phyloP scores from a whole-genome alignment of 2,113 vertebrate species.

The Leptosomus discolor region DNA sequence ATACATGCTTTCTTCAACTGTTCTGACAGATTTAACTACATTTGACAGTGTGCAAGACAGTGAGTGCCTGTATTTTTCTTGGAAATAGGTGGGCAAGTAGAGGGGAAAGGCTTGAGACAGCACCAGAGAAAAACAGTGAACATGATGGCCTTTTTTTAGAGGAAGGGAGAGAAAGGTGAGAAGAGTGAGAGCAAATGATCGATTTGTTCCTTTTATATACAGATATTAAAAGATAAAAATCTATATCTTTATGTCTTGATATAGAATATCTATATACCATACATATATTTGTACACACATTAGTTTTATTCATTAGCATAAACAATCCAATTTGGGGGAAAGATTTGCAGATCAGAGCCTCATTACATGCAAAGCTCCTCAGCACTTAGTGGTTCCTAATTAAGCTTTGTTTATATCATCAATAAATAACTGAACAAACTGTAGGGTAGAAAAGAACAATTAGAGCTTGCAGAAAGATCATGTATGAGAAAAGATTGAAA shows the following conservation, averaged over 20 bases:
- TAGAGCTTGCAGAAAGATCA: not conserved
- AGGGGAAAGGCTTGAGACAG: not conserved
- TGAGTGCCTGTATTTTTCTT: not conserved
- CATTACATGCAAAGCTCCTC: not conserved
- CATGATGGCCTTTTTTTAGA: not conserved
- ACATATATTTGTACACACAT: not conserved
- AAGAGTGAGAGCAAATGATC: not conserved
- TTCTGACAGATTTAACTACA: not conserved
- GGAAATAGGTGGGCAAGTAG: not conserved
- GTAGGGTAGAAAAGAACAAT: not conserved
- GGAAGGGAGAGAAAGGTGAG: not conserved
- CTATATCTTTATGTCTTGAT: not conserved
- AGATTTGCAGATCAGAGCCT: not conserved
- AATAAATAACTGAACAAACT: not conserved
- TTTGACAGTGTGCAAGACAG: not conserved
- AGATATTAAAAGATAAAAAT: not conserved
- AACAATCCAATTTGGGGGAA: not conserved
- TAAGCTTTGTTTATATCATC: not conserved
- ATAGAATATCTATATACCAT: not conserved
- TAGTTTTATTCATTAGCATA: not conserved
- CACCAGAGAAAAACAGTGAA: not conserved
- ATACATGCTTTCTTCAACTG: not conserved
- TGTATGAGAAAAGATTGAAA: not conserved
- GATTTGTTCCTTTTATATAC: not conserved
- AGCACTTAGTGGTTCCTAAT: not conserved